Evolutionary conservation across 1,140 invertebrate genomes (phyloP).

Genomic region (Microvelia longipes): DNA sequence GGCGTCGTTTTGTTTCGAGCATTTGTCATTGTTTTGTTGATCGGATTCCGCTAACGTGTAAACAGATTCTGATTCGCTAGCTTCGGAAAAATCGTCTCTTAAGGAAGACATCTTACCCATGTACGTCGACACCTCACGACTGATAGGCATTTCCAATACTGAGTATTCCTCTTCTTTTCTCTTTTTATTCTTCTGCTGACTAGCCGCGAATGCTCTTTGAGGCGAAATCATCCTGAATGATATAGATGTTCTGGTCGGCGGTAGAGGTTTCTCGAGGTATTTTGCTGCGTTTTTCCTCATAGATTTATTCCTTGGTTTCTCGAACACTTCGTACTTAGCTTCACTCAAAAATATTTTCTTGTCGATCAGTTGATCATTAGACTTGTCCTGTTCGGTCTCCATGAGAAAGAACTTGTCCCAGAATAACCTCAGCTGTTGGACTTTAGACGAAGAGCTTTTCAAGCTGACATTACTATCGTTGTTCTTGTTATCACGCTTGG

Average conservation of each 20-base stretch:
- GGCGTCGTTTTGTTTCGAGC: too few relatives aligned
- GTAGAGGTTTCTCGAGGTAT: neutral
- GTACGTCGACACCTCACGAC: neutral
- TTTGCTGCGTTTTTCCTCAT: neutral
- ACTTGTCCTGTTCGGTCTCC: neutral
- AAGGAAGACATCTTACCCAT: neutral
- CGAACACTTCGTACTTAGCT: neutral
- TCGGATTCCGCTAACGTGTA: neutral
- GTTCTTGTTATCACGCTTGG: too few relatives aligned
- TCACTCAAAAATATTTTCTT: neutral
- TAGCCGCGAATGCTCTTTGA: too few relatives aligned
- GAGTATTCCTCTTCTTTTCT: neutral
- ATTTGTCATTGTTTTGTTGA: too few relatives aligned
- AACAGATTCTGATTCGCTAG: neutral
- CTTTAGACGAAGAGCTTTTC: neutral
- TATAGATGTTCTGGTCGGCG: neutral
- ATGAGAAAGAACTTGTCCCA: neutral
- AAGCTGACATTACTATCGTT: neutral
- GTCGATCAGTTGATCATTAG: neutral
- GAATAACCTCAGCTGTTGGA: neutral
- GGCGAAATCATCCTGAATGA: neutral
- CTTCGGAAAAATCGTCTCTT: neutral
- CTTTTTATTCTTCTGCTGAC: neutral
- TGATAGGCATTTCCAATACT: neutral
- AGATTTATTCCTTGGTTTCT: neutral